Evolutionary conservation across 2,797 vertebrate genomes (phyloP), one percentile per base, ranked within the genome.

Genomic region (Darevskia mixta): DNA sequence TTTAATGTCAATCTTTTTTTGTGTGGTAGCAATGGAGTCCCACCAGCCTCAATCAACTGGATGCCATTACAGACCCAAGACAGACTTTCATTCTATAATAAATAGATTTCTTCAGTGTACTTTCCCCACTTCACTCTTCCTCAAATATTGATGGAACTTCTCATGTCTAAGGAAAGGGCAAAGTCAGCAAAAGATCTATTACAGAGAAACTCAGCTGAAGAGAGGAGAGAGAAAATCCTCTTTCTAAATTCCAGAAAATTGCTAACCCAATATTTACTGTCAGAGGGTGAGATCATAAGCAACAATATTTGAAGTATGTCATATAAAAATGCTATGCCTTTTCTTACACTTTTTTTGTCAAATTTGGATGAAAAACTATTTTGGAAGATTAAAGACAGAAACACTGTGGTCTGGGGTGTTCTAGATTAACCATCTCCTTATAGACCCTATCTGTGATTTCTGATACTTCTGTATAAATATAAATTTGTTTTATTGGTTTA

Each of bases 131-230:
- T 4, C 18, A 38, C 49, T 75, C 35, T 69, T 27, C 76, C 67
- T 2, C 2, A 15, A 80, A 58, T 73, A 3, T 45, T 93, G 73
- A 71, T 69, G 75, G 93, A 83, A 45, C 61, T 72, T 88, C 41
- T 79, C 9, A 43, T 88, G n/a, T 81, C 90, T 87, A 35, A 78
- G 86, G 76, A 67, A 78, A 81, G 45, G 27, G 38, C 43, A 66
- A 87, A 93, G 85, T 92, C 75, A 91, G 79, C 79, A 90, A 89
- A 81, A 84, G 45, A 67, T 83, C 81, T 45, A 9, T 84, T 85
- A 85, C 38, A 80, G 32, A 32, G 75, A 91, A 88, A 85, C 64
- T 79, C 55, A 38, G 23, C n/a, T 64, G 85, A 55, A 58, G 82
- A 11, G 35, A 15, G 20, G 38, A 11, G 13, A 38, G 64, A 61